phyloP scores from a whole-genome alignment of 2,888 invertebrate genomes.

The Acanthosepion lycidas region DNA sequence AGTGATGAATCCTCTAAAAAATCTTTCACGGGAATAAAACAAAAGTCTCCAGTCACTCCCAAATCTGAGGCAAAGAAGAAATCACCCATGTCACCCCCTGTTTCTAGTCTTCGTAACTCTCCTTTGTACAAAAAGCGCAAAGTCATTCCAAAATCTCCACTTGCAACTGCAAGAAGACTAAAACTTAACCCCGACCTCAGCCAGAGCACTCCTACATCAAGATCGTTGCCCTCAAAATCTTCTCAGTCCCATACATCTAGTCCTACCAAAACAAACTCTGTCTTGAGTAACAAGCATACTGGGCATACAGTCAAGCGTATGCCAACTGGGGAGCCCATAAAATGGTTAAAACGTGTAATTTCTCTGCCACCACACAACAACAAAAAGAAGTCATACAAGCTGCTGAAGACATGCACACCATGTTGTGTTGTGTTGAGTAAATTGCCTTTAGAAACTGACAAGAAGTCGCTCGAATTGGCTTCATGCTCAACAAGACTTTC shows the following conservation, averaged over 20 bases:
- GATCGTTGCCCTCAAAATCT: too few species aligned
- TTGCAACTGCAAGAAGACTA: conserved; percentile 41
- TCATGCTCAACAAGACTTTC: neutral
- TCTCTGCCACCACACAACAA: neutral
- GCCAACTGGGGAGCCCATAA: neutral
- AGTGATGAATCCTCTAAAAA: neutral
- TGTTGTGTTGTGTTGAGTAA: conserved; percentile 35
- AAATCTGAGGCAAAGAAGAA: neutral
- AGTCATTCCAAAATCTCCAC: conserved; percentile 16
- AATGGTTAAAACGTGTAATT: neutral
- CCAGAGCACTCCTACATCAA: neutral
- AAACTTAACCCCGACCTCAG: conserved; percentile 11
- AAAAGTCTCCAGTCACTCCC: neutral
- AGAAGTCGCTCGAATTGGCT: neutral
- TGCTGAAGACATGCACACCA: neutral
- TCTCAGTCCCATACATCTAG: neutral
- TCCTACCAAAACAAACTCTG: neutral
- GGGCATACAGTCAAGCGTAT: conserved; percentile 25
- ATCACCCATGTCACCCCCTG: neutral
- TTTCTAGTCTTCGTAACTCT: conserved; percentile 36
- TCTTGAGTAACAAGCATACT: neutral
- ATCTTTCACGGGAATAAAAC: neutral
- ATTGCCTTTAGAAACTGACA: neutral
- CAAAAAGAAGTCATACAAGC: conserved; percentile 24
- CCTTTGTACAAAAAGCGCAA: conserved; percentile 39